These are phyloP conservation scores for Chamaetylas fuelleborni DNA, from an alignment of 2,113 vertebrate genomes.

Conservation along the genomic window DNA sequence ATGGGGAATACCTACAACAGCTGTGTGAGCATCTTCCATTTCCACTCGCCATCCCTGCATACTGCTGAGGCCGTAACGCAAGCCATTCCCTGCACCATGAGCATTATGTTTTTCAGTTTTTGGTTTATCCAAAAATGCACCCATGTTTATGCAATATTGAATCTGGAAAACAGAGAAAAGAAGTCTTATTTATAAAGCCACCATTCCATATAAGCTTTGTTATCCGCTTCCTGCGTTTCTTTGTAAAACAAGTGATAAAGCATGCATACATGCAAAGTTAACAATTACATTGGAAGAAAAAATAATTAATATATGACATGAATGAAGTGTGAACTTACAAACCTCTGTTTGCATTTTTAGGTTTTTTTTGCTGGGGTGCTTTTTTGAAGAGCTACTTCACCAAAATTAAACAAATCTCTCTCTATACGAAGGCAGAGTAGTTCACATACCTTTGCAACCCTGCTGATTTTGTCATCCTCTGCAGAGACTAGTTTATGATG, in stretches of 20 bases:
- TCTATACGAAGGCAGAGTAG: not conserved
- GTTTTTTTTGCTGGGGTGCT: not conserved
- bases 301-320: not conserved
- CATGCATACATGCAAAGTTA: not conserved
- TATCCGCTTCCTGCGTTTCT: not conserved
- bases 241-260: not conserved
- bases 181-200: slow-evolving; percentile 22
- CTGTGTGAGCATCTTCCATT: slow-evolving; percentile 98
- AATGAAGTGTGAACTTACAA: not conserved
- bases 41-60: slow-evolving; percentile 99
- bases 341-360: not conserved
- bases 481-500: not conserved
- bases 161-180: slow-evolving; percentile 72
- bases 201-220: not conserved
- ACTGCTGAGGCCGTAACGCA: slow-evolving; percentile 95
- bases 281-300: not conserved
- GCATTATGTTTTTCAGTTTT: slow-evolving; percentile 97
- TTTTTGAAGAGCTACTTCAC: not conserved
- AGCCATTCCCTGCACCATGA: slow-evolving; percentile 90
- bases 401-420: not conserved
- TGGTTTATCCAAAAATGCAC: slow-evolving; percentile 99
- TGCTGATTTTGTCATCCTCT: not conserved
- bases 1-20: slow-evolving; percentile 90
- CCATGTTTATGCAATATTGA: slow-evolving; percentile 89
- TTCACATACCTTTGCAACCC: not conserved